A percentile compares a stretch with the other conserved stretches of the same genome.
Conservation (phyloP, 2,888 invertebrate species). For the Orthosia gracilis region DNA sequence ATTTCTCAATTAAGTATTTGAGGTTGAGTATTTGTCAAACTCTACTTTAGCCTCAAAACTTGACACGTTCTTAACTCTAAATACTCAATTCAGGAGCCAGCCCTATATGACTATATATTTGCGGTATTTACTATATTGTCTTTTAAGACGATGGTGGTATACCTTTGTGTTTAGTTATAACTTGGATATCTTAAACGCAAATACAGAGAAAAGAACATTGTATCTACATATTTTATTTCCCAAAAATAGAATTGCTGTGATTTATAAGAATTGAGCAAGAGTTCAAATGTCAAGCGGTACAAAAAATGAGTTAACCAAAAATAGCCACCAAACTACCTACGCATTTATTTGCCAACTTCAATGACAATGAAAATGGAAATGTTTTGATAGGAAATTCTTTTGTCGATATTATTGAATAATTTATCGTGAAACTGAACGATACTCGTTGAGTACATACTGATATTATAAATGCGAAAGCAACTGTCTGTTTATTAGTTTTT, state of each 20-base stretch:
- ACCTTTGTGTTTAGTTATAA: not conserved
- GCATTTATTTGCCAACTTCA: constrained; percentile 5
- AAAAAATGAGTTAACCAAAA: constrained; percentile 15
- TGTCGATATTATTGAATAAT: constrained; percentile 29
- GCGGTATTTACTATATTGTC: too few relatives aligned
- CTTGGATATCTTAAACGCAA: not conserved
- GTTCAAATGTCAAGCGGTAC: constrained; percentile 29
- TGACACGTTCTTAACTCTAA: too few relatives aligned
- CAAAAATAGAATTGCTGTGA: not conserved
- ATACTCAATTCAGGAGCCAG: too few relatives aligned
- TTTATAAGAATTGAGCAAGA: constrained; percentile 18
- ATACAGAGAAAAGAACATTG: not conserved
- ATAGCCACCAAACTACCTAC: not conserved
- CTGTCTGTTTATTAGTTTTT: too few relatives aligned
- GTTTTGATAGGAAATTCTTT: constrained; percentile 22
- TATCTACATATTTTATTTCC: constrained; percentile 6
- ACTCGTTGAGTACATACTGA: constrained; percentile 29
- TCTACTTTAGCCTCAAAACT: too few relatives aligned
- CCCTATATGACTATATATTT: too few relatives aligned
- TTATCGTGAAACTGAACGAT: constrained; percentile 31
- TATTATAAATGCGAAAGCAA: not conserved
- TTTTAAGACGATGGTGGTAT: too few relatives aligned
- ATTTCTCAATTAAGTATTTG: too few relatives aligned
- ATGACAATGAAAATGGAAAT: constrained; percentile 26
- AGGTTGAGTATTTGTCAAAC: too few relatives aligned